Conservation (phyloP, 2,113 vertebrate species). For the Phasianus colchicus region DNA sequence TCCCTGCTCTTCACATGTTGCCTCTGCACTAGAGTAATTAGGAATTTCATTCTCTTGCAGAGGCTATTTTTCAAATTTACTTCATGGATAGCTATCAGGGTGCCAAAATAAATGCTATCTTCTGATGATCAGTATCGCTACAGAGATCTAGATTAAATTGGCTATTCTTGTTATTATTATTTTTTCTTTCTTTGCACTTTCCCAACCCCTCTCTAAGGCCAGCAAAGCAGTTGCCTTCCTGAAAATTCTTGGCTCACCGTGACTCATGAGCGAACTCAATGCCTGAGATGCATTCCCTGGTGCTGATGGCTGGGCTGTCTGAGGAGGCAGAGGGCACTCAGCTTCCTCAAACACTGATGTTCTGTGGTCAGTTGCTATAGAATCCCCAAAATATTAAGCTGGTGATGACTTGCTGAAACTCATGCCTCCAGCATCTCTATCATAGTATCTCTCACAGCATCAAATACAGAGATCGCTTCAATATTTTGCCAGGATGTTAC, state of each 20-base stretch:
- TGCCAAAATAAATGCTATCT: background rate
- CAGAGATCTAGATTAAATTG: background rate
- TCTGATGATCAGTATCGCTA: background rate
- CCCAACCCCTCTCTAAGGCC: background rate
- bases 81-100: background rate
- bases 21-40: background rate
- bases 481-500: fast-evolving
- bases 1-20: fast-evolving
- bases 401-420: background rate
- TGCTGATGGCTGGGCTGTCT: background rate
- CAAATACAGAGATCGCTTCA: background rate
- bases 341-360: background rate
- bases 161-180: background rate
- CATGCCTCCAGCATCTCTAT: background rate
- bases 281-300: background rate
- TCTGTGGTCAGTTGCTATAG: background rate
- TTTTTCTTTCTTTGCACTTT: background rate
- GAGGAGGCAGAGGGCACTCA: background rate
- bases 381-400: background rate
- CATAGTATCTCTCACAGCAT: background rate
- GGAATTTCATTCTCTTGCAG: background rate
- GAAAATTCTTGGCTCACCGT: background rate
- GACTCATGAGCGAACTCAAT: background rate
- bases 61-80: background rate
- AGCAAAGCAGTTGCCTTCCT: background rate